Conservation (phyloP, 2,113 vertebrate genomes). For the Mustelus asterias region DNA sequence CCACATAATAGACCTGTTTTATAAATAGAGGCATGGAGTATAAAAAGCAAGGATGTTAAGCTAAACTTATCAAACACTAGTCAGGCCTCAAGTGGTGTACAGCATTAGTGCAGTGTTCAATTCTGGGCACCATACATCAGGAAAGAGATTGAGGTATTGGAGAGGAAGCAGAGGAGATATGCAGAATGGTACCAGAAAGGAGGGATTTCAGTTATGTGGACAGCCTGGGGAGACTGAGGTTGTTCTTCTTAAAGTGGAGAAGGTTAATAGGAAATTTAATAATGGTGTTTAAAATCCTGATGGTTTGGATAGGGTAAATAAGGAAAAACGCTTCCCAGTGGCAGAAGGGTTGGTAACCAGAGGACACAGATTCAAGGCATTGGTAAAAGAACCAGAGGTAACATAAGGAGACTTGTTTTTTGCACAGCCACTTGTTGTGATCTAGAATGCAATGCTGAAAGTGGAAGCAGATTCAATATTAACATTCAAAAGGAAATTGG, state of each 20-base stretch:
- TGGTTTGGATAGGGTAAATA: background rate
- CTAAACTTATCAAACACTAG: background rate
- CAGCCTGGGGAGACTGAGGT: background rate
- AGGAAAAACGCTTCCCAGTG: background rate
- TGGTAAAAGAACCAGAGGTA: background rate
- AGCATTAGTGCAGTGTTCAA: background rate
- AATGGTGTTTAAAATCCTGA: background rate
- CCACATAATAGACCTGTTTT: background rate
- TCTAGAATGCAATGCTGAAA: background rate
- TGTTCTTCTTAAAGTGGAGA: background rate
- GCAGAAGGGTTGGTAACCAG: background rate
- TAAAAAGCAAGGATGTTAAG: background rate
- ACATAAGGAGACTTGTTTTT: background rate
- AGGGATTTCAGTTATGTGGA: background rate
- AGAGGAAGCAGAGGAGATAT: background rate
- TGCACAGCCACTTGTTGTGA: background rate
- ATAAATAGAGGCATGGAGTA: background rate
- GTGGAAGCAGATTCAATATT: background rate
- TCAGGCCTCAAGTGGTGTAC: background rate
- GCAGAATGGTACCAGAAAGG: background rate
- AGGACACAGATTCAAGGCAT: background rate
- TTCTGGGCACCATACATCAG: background rate
- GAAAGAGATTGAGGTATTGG: background rate
- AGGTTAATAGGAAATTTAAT: background rate
- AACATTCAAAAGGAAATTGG: background rate